Evolutionary conservation across 2,888 invertebrate genomes (phyloP), one percentile per base, ranked within the genome.

Genomic region (Cancer borealis): DNA sequence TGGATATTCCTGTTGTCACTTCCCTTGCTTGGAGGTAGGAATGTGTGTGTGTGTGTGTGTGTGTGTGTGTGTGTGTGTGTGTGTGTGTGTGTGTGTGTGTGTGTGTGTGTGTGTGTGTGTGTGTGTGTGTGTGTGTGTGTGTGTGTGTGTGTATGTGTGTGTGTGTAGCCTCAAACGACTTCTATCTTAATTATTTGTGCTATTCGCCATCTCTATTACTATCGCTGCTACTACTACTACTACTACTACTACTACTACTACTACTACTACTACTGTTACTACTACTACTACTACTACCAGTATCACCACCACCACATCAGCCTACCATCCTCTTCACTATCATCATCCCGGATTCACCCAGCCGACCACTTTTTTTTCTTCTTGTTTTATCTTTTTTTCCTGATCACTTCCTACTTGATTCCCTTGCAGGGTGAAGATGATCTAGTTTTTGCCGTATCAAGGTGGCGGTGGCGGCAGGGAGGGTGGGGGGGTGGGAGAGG

Each of bases 281-380:
- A 30, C 84, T 14, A 39, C 39, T 39, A 26, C 39, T 3, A 84
- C 84, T 14, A 39, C 84, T 14, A 39, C 84, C 14, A 14, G 14
- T 3, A 14, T 39, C 14, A 39, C 84, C 30, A 26, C 79, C 26
- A 26, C 39, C 10, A 4, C 21, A 60, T 17, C 21, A 60, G 21
- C 21, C 73, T 8, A 26, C 73, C 21, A 26, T 26, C 26, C 10
- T 79, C 26, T n/a, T 39, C 84, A 39, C 30, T 17, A 84, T 30
- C 84, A 39, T 84, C 84, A 84, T 84, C 84, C 84, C 84, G 84
- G 84, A 84, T 84, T 84, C 84, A 14, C 73, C 39, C 84, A 39
- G 3, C 3, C 84, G 30, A 39, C 84, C 30, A 39, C 84, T 39
- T 84, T 84, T 84, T 26, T 84, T 84, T 30, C 12, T 30, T 30